Evolutionary conservation across 2,113 vertebrate species (phyloP).

Genomic region (Oreochromis tanganicae): DNA sequence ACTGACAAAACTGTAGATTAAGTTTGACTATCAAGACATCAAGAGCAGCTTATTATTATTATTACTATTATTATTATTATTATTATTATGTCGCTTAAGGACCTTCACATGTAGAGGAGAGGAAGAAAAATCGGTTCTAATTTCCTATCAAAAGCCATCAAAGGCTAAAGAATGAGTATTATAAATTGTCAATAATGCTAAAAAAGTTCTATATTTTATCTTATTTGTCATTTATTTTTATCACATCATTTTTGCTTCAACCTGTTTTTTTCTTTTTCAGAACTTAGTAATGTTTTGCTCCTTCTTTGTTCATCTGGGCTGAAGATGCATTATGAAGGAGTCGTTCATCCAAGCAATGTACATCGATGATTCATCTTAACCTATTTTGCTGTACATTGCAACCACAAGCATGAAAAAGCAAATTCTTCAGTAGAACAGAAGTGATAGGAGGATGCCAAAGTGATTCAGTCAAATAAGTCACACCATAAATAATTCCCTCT

Average conservation of each 20-base stretch:
- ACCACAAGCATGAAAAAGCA: not conserved
- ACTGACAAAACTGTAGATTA: not conserved
- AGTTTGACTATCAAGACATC: not conserved
- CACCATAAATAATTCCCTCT: not conserved
- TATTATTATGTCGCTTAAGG: not conserved
- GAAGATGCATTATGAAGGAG: slow-evolving; percentile 25
- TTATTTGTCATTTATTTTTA: not conserved
- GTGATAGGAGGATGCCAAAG: not conserved
- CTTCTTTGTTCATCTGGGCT: slow-evolving; percentile 36
- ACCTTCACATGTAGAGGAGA: not conserved
- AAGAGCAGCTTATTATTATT: not conserved
- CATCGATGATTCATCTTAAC: slow-evolving; percentile 35
- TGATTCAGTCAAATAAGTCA: slow-evolving; percentile 10
- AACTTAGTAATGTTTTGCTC: not conserved
- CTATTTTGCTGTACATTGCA: slow-evolving; percentile 23
- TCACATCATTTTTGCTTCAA: not conserved
- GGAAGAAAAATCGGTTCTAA: not conserved
- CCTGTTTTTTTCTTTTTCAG: not conserved
- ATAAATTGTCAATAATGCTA: not conserved
- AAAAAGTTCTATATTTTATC: not conserved
- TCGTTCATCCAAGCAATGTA: slow-evolving; percentile 27
- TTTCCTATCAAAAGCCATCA: not conserved
- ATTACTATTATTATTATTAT: no score
- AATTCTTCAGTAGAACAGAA: not conserved
- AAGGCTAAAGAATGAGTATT: not conserved